Conservation (phyloP, 2,888 invertebrate genomes). For the Phyto melanocephala region DNA sequence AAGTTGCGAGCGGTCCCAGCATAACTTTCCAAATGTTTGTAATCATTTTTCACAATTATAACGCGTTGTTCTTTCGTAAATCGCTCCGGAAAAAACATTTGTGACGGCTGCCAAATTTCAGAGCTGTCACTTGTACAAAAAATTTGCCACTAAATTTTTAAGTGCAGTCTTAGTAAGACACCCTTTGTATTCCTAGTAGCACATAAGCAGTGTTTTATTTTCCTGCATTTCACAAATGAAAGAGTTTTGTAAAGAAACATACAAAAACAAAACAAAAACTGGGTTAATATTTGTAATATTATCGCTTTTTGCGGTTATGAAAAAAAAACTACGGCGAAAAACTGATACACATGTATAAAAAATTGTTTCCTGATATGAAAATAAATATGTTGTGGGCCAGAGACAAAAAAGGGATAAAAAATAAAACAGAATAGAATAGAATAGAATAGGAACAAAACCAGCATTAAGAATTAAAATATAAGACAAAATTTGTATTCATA, state of each 20-base stretch:
- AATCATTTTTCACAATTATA: too few relatives aligned
- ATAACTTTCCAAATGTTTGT: too few relatives aligned
- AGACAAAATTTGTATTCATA: background rate
- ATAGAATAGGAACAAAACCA: background rate
- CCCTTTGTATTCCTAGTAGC: constrained; percentile 1
- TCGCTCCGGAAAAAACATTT: too few relatives aligned
- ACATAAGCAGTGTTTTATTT: constrained; percentile 20
- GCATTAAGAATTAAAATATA: background rate
- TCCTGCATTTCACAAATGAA: constrained; percentile 7
- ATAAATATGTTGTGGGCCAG: constrained; percentile 21
- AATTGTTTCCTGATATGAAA: constrained; percentile 58
- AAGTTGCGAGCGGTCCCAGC: too few relatives aligned
- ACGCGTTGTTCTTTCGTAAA: too few relatives aligned
- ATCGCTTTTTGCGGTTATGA: constrained; percentile 61
- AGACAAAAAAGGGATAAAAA: constrained; percentile 21
- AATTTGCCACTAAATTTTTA: too few relatives aligned
- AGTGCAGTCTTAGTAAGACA: too few relatives aligned
- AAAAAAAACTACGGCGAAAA: constrained; percentile 3
- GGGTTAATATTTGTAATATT: constrained; percentile 65
- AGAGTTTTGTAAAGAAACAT: constrained; percentile 43
- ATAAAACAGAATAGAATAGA: background rate
- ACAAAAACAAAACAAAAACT: constrained; percentile 46
- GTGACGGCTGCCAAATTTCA: too few relatives aligned
- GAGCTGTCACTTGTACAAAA: too few relatives aligned
- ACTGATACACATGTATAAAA: background rate